A percentile compares a stretch with the other conserved stretches of the same genome.
Conservation (phyloP, 1,140 invertebrate genomes). For the Drosophila chauvacae region DNA sequence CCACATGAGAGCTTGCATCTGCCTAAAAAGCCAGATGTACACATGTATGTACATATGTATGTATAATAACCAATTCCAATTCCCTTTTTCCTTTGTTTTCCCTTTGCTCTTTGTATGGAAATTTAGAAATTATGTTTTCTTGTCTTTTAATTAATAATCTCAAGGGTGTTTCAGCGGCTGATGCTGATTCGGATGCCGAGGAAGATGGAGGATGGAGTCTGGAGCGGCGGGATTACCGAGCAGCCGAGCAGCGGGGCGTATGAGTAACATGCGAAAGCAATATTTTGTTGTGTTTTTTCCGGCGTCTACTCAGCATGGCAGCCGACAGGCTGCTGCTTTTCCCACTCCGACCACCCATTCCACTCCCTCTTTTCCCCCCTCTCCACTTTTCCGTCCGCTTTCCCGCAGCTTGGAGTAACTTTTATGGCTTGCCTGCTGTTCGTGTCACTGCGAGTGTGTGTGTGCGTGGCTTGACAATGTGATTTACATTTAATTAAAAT, state of each 20-base stretch:
- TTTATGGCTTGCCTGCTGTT: slow-evolving; percentile 51
- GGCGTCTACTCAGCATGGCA: slow-evolving; percentile 37
- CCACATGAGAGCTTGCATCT: neutral
- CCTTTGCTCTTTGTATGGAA: slow-evolving; percentile 49
- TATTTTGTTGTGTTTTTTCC: slow-evolving; percentile 41
- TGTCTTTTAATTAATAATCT: slow-evolving; percentile 83
- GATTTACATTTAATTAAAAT: slow-evolving; percentile 83
- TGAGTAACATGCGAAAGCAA: slow-evolving; percentile 69
- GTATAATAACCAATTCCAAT: slow-evolving; percentile 32
- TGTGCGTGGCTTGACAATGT: slow-evolving; percentile 72
- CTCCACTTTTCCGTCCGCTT: slow-evolving; percentile 5
- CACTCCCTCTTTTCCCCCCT: neutral
- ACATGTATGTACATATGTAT: neutral
- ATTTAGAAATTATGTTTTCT: slow-evolving; percentile 81
- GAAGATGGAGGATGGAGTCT: slow-evolving; percentile 31
- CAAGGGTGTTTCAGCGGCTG: slow-evolving; percentile 56
- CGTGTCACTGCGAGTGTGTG: neutral
- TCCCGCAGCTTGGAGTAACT: slow-evolving; percentile 33
- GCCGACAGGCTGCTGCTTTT: slow-evolving; percentile 34
- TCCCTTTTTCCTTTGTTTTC: slow-evolving; percentile 15
- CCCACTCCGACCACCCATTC: neutral
- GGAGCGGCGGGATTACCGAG: neutral
- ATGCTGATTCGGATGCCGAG: slow-evolving; percentile 3
- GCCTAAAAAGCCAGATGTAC: neutral
- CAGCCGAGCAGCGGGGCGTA: slow-evolving; percentile 29